Conservation (phyloP, 1,140 invertebrate genomes). For the Drosophila willistoni region DNA sequence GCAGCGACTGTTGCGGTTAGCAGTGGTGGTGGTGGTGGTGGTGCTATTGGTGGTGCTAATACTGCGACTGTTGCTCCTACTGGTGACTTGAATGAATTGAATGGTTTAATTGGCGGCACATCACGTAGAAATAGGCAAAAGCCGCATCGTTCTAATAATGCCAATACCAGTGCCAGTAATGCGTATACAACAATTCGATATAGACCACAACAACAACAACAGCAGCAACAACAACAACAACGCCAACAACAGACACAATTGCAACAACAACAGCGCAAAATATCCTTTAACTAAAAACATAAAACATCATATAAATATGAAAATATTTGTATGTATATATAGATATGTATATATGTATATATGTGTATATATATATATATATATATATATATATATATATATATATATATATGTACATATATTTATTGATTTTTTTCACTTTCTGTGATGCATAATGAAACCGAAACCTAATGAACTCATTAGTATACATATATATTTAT, state of each 20-base stretch:
- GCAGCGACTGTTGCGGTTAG: background rate
- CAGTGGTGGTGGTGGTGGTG: too few relatives aligned
- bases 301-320: background rate
- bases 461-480: constrained; percentile 6
- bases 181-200: background rate
- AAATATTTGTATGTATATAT: too few relatives aligned
- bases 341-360: too few relatives aligned
- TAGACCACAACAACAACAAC: background rate
- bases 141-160: background rate
- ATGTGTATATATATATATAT: background rate
- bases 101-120: background rate
- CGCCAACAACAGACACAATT: background rate
- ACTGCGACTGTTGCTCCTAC: too few relatives aligned
- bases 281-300: background rate
- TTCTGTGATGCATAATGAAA: constrained; percentile 1
- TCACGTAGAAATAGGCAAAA: background rate
- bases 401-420: too few relatives aligned
- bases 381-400: too few relatives aligned
- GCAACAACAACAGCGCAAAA: constrained; percentile 1
- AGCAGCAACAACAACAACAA: background rate
- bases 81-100: background rate
- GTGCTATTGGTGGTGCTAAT: too few relatives aligned
- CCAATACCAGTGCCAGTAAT: background rate
- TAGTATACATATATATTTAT: background rate
- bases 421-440: background rate